Evolutionary conservation across 2,888 invertebrate species (phyloP).

Genomic region (Anarsia innoxiella): DNA sequence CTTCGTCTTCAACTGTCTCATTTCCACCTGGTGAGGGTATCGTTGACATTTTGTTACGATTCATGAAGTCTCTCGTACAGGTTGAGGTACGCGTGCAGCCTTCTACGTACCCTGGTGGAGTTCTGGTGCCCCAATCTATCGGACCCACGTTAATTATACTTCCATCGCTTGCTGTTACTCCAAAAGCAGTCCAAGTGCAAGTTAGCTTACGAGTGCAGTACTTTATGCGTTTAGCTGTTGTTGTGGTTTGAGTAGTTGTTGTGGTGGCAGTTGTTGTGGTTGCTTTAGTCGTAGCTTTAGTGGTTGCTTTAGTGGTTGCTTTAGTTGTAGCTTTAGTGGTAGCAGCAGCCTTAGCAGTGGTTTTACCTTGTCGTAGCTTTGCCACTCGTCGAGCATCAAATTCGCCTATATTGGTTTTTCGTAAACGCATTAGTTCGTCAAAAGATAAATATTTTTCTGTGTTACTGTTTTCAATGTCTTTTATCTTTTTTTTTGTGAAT

Average conservation of each 20-base stretch:
- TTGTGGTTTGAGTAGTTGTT: slow-evolving; percentile 30
- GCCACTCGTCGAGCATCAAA: slow-evolving; percentile 30
- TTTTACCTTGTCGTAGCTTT: background rate
- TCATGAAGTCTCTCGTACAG: slow-evolving; percentile 54
- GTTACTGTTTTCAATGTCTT: slow-evolving; percentile 6
- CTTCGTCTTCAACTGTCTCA: slow-evolving; percentile 37
- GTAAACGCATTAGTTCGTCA: slow-evolving; percentile 59
- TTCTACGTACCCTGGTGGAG: slow-evolving; percentile 59
- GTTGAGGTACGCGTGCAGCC: slow-evolving; percentile 64
- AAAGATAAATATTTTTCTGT: slow-evolving; percentile 65
- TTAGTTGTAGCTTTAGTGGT: slow-evolving; percentile 11
- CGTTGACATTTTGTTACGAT: slow-evolving; percentile 43
- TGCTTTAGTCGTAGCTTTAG: slow-evolving; percentile 7
- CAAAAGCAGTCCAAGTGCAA: slow-evolving; percentile 58
- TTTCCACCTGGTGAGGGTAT: slow-evolving; percentile 4
- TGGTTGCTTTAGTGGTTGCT: slow-evolving; percentile 11
- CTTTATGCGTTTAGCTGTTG: slow-evolving; percentile 42
- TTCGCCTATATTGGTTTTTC: slow-evolving; percentile 39
- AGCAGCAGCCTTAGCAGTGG: background rate
- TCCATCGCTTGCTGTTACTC: slow-evolving; percentile 32
- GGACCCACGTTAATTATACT: slow-evolving; percentile 21
- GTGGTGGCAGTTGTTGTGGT: slow-evolving; percentile 29
- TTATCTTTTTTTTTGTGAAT: slow-evolving; percentile 26
- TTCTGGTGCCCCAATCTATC: slow-evolving; percentile 37
- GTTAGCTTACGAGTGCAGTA: slow-evolving; percentile 59